phyloP scores from a whole-genome alignment of 2,888 invertebrate genomes.

The Eledone cirrhosa region DNA sequence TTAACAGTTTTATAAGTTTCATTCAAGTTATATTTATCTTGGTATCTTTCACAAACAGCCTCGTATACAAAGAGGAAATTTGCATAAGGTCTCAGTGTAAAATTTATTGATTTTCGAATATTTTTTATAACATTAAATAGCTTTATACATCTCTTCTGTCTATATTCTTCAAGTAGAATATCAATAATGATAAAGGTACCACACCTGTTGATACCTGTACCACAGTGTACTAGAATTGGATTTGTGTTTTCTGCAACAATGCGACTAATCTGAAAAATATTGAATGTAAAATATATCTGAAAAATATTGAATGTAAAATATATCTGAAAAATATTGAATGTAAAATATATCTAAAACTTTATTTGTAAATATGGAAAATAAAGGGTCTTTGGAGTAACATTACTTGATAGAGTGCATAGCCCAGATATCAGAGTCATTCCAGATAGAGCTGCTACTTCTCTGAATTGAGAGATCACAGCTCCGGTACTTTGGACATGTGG shows the following conservation, averaged over 20 bases:
- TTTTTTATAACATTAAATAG: slow-evolving; percentile 57
- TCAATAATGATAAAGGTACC: slow-evolving; percentile 65
- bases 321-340: too few species aligned
- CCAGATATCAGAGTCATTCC: too few species aligned
- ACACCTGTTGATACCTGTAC: slow-evolving; percentile 64
- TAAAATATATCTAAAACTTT: too few species aligned
- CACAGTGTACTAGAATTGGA: slow-evolving; percentile 65
- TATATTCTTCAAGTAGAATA: slow-evolving; percentile 61
- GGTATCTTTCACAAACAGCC: slow-evolving; percentile 61
- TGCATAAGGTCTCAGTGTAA: slow-evolving; percentile 63
- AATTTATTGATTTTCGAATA: slow-evolving; percentile 58
- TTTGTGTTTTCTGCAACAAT: slow-evolving; percentile 36
- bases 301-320: too few species aligned
- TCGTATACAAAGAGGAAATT: slow-evolving; percentile 65
- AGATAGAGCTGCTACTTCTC: too few species aligned
- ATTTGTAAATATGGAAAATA: too few species aligned
- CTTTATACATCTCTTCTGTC: slow-evolving; percentile 59
- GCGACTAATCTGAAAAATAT: too few species aligned
- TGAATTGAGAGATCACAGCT: too few species aligned
- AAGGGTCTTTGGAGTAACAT: too few species aligned
- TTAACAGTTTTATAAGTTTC: slow-evolving; percentile 31
- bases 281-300: too few species aligned
- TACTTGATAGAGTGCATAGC: too few species aligned
- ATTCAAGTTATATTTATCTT: slow-evolving; percentile 48
- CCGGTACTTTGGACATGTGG: too few species aligned